phyloP scores from a whole-genome alignment of 92 coral and sea anemone genomes.

The Parazoanthus darwini region DNA sequence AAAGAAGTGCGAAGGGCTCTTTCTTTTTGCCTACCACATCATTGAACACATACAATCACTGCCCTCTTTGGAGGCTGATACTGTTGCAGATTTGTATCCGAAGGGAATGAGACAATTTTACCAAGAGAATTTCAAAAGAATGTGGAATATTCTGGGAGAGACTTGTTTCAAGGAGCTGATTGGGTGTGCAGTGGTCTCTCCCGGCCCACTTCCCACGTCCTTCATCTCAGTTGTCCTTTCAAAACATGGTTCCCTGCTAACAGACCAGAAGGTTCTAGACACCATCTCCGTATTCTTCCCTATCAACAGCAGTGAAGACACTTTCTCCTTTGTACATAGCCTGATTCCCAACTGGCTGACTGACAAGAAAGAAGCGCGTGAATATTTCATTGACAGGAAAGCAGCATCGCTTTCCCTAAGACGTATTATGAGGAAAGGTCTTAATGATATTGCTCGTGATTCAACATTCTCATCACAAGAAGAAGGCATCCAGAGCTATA shows the following conservation, averaged over 20 bases:
- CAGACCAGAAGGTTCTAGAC: constrained; percentile 14
- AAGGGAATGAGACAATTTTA: constrained; percentile 8
- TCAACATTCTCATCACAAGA: not conserved
- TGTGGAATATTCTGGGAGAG: constrained; percentile 19
- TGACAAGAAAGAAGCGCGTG: constrained; percentile 13
- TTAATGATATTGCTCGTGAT: not conserved
- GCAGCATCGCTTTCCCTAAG: constrained; percentile 7
- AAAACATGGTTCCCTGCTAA: not conserved
- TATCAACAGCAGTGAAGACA: constrained; percentile 5
- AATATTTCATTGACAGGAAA: constrained; percentile 17
- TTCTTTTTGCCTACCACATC: constrained; percentile 11
- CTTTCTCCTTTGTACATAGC: constrained; percentile 41
- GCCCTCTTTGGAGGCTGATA: not conserved
- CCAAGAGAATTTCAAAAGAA: constrained; percentile 29
- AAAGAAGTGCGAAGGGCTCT: constrained; percentile 25
- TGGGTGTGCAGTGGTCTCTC: constrained; percentile 45
- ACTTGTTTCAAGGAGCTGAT: constrained; percentile 30
- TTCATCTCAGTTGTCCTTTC: constrained; percentile 19
- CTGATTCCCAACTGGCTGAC: constrained; percentile 41
- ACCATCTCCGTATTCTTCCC: constrained; percentile 25
- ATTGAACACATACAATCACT: not conserved
- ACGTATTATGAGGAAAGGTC: not conserved
- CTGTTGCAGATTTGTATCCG: not conserved
- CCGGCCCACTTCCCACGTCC: constrained; percentile 38
- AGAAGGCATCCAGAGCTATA: not conserved